phyloP scores from a whole-genome alignment of 2,797 vertebrate species.

The Leptodactylus fallax region DNA sequence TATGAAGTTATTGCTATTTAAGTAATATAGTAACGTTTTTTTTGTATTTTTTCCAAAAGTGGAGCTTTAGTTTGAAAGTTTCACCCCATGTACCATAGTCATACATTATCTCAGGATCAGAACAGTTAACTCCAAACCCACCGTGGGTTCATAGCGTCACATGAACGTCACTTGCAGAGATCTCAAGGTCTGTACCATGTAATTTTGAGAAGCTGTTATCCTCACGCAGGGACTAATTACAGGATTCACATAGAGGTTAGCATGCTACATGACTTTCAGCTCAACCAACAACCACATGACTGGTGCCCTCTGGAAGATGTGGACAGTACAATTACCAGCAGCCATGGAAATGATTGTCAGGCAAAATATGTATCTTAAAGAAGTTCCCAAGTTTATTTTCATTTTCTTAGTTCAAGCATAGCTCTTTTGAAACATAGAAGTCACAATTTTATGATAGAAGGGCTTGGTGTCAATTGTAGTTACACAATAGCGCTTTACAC shows the following conservation, averaged over 20 bases:
- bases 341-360: background rate
- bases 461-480: too few relatives aligned
- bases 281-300: background rate
- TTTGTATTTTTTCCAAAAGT: too few relatives aligned
- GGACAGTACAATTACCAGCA: background rate
- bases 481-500: too few relatives aligned
- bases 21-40: too few relatives aligned
- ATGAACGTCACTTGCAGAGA: background rate
- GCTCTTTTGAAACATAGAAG: too few relatives aligned
- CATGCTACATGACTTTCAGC: background rate
- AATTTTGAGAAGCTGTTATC: background rate
- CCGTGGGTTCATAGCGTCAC: background rate
- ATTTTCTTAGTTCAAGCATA: background rate
- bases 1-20: too few relatives aligned
- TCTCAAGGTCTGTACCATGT: constrained; percentile 1
- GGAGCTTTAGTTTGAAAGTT: too few relatives aligned
- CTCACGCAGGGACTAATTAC: constrained; percentile 20
- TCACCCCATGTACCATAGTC: background rate
- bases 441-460: too few relatives aligned
- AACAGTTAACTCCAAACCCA: background rate
- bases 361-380: background rate
- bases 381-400: background rate
- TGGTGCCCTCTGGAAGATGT: background rate
- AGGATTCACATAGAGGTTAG: background rate
- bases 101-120: background rate